These are phyloP conservation scores for Turnix velox DNA, from an alignment of 2,113 vertebrate genomes.

Conservation along the genomic window DNA sequence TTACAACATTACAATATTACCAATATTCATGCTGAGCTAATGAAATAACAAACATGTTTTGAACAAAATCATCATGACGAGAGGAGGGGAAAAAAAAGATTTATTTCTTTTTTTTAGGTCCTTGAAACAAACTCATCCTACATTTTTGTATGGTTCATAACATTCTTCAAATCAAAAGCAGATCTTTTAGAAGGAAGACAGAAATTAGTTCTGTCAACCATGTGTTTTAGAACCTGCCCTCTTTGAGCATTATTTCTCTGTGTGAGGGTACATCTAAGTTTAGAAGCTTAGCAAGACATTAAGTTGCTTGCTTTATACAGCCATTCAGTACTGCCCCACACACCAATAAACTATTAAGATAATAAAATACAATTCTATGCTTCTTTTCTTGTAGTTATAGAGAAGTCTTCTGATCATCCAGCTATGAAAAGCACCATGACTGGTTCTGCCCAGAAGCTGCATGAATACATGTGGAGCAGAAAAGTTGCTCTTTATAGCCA, in stretches of 20 bases:
- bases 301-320: not conserved
- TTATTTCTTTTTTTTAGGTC: not conserved
- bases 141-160: not conserved
- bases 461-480: conserved; percentile 55
- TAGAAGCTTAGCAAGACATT: not conserved
- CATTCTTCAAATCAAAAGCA: not conserved
- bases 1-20: not conserved
- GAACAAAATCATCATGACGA: not conserved
- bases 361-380: conserved; percentile 4
- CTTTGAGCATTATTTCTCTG: not conserved
- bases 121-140: not conserved
- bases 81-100: not conserved
- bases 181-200: not conserved
- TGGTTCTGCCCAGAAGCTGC: conserved; percentile 61
- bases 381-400: conserved; percentile 25
- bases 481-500: conserved; percentile 60
- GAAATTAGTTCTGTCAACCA: not conserved
- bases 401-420: conserved; percentile 56
- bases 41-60: not conserved
- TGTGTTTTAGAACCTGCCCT: not conserved
- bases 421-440: conserved; percentile 57
- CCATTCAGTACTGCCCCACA: not conserved
- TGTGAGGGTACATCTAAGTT: not conserved
- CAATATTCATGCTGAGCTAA: not conserved
- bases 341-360: not conserved